phyloP scores from a whole-genome alignment of 1,140 invertebrate species.

The Pachypsylla venusta region DNA sequence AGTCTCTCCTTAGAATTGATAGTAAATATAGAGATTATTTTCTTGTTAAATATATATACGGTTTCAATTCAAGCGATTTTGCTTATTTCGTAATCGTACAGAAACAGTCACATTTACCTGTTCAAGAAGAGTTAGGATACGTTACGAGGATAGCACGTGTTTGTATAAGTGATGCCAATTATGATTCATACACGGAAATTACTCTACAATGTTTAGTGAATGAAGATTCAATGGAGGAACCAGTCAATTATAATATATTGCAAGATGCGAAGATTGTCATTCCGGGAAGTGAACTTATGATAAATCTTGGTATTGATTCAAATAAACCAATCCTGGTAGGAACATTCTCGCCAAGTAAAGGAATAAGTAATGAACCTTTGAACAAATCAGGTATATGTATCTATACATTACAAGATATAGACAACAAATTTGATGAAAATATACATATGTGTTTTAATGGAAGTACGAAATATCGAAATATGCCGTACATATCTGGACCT shows the following conservation, averaged over 20 bases:
- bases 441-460: slow-evolving; percentile 93
- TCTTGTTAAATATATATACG: slow-evolving; percentile 86
- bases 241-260: slow-evolving; percentile 68
- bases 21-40: slow-evolving; percentile 90
- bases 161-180: slow-evolving; percentile 86
- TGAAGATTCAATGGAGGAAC: slow-evolving; percentile 29
- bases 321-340: slow-evolving; percentile 65
- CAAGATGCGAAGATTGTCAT: slow-evolving; percentile 75
- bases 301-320: slow-evolving; percentile 55
- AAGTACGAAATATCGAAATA: slow-evolving; percentile 74
- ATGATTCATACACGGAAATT: slow-evolving; percentile 90
- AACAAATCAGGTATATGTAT: slow-evolving; percentile 69
- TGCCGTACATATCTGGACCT: slow-evolving; percentile 83
- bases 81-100: slow-evolving; percentile 93
- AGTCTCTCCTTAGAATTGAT: slow-evolving; percentile 77
- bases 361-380: slow-evolving; percentile 60
- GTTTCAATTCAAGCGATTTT: slow-evolving; percentile 85
- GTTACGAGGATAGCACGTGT: slow-evolving; percentile 76
- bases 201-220: slow-evolving; percentile 65
- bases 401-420: slow-evolving; percentile 72
- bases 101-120: slow-evolving; percentile 73
- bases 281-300: slow-evolving; percentile 64
- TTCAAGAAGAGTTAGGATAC: slow-evolving; percentile 76
- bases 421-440: slow-evolving; percentile 86
- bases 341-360: slow-evolving; percentile 67